Evolutionary conservation across 1,140 invertebrate genomes (phyloP).

Genomic region (Drosophila erecta): DNA sequence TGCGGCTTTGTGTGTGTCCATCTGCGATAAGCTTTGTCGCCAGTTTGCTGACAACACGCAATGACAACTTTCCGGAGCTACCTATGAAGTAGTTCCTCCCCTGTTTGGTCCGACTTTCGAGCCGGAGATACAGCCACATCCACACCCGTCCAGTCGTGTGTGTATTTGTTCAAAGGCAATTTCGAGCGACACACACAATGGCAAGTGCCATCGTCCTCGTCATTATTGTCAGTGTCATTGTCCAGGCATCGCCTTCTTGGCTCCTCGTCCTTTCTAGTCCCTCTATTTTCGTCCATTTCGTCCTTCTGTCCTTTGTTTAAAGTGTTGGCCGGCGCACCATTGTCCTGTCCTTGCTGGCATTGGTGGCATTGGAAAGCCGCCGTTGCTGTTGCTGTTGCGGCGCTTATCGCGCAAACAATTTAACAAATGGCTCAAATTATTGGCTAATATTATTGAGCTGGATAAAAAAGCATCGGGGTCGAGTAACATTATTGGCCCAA

Average conservation of each 20-base stretch:
- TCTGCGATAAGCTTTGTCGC: conserved; percentile 74
- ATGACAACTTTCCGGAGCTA: conserved; percentile 63
- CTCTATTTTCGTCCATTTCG: conserved; percentile 1
- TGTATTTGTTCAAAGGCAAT: conserved; percentile 46
- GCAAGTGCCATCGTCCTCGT: conserved; percentile 52
- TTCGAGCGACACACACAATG: conserved; percentile 57
- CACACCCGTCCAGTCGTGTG: conserved; percentile 5
- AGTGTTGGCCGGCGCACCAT: conserved; percentile 72
- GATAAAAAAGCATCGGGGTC: conserved; percentile 46
- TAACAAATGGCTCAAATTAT: conserved; percentile 75
- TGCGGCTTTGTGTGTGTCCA: conserved; percentile 72
- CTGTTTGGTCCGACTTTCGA: conserved; percentile 55
- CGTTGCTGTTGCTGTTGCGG: conserved; percentile 12
- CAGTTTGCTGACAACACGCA: conserved; percentile 78
- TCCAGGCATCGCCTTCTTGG: conserved; percentile 43
- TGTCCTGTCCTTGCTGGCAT: conserved; percentile 61
- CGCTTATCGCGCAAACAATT: conserved; percentile 75
- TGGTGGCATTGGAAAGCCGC: conserved; percentile 40
- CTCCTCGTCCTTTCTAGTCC: neutral
- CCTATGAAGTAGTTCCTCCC: conserved; percentile 52
- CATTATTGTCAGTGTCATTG: conserved; percentile 43
- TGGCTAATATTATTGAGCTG: conserved; percentile 43
- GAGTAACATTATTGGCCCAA: conserved; percentile 17
- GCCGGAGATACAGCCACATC: conserved; percentile 20
- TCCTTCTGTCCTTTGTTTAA: conserved; percentile 61